Percentiles rank a stretch among this genome's conserved stretches.
These are phyloP conservation scores for Sinonovacula constricta DNA, from an alignment of 1,140 invertebrate genomes.

Conservation along the genomic window DNA sequence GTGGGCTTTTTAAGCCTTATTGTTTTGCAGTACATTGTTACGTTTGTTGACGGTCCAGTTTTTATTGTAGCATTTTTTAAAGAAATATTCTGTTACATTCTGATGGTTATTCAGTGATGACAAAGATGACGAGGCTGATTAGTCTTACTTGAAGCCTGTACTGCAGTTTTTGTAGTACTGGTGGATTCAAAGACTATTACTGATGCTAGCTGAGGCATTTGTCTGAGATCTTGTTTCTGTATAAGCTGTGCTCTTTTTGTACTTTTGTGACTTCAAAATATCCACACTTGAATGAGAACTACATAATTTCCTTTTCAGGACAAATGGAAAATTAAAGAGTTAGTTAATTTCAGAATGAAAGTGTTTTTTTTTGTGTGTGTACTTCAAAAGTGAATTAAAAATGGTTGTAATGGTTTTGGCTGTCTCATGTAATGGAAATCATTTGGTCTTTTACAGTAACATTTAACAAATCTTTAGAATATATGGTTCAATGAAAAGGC, in stretches of 20 bases:
- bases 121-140: conserved; percentile 28
- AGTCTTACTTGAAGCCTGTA: not conserved
- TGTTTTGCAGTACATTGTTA: not conserved
- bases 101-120: conserved; percentile 1
- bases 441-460: not conserved
- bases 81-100: not conserved
- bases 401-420: not conserved
- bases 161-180: conserved; percentile 4
- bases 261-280: no score
- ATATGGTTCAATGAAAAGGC: not conserved
- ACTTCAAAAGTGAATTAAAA: not conserved
- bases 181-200: not conserved
- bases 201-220: conserved; percentile 23
- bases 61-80: not conserved
- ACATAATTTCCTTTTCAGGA: no score
- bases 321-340: no score
- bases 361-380: not conserved
- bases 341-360: not conserved
- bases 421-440: no score
- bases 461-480: not conserved
- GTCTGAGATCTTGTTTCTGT: conserved; percentile 11
- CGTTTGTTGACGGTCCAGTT: no score
- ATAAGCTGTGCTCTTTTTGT: no score
- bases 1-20: not conserved
- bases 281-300: no score